phyloP scores from a whole-genome alignment of 2,797 vertebrate species.

The Phataginus tetradactyla region DNA sequence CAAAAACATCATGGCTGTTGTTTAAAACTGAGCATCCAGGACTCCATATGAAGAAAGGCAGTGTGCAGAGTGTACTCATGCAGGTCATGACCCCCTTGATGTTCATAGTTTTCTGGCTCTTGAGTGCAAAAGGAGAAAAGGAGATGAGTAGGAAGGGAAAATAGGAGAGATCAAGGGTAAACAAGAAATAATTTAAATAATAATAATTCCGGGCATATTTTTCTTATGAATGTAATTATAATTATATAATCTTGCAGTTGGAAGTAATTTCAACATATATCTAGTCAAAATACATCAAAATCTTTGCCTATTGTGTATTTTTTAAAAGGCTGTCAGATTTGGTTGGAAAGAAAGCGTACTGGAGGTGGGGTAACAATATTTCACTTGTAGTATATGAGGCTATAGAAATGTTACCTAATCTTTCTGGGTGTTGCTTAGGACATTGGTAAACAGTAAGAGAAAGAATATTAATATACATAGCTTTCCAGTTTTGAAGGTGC shows the following conservation, averaged over 20 bases:
- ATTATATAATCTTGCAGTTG: not conserved
- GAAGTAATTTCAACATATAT: not conserved
- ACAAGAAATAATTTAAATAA: not conserved
- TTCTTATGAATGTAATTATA: not conserved
- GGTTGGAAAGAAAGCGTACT: not conserved
- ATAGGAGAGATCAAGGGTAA: not conserved
- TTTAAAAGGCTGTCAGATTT: not conserved
- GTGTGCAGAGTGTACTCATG: fast-evolving
- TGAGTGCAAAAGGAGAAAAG: not conserved
- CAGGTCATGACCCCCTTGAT: not conserved
- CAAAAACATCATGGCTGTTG: not conserved
- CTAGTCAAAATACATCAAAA: not conserved
- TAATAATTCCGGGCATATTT: not conserved
- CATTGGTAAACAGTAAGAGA: not conserved
- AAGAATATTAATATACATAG: not conserved
- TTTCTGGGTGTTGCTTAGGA: not conserved
- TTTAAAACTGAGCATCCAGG: not conserved
- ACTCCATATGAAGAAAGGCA: not conserved
- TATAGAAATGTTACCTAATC: not conserved
- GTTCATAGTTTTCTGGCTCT: not conserved
- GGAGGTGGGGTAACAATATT: not conserved
- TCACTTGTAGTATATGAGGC: not conserved
- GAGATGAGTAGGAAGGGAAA: not conserved
- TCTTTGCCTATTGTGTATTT: not conserved
- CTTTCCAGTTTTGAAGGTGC: not conserved